Conservation (phyloP, 2,797 vertebrate species). For the Florisuga fusca region DNA sequence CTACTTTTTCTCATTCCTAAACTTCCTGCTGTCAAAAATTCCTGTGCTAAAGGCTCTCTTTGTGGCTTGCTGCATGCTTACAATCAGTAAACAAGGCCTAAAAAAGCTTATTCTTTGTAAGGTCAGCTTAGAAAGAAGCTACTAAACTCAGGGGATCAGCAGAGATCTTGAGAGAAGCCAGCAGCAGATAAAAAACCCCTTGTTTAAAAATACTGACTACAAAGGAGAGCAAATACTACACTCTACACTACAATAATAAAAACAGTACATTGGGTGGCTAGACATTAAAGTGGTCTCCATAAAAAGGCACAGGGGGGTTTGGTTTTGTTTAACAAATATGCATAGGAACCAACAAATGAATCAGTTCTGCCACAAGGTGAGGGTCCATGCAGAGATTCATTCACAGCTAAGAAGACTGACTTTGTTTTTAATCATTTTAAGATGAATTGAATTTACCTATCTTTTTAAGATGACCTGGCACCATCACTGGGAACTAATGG, state of each 20-base stretch:
- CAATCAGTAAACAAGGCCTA: background rate
- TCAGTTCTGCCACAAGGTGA: slow-evolving; percentile 23
- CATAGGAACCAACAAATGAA: slow-evolving; percentile 39
- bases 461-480: background rate
- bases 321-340: slow-evolving; percentile 46
- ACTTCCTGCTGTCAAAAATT: background rate
- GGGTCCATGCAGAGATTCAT: slow-evolving; percentile 57
- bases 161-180: background rate
- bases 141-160: background rate
- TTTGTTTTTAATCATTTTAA: background rate
- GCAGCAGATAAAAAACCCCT: background rate
- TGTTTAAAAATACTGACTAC: slow-evolving; percentile 8
- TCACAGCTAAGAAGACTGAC: background rate
- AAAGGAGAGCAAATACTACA: background rate
- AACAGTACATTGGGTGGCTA: background rate
- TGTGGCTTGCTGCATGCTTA: background rate
- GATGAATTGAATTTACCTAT: background rate
- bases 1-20: background rate
- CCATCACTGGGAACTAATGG: background rate
- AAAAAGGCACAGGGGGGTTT: slow-evolving; percentile 55
- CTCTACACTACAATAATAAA: background rate
- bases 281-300: background rate
- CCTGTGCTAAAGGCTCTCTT: background rate
- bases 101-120: background rate
- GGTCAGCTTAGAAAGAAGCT: background rate